Conservation (phyloP, 23 tunicate genomes). For the Aplidium turbinatum region DNA sequence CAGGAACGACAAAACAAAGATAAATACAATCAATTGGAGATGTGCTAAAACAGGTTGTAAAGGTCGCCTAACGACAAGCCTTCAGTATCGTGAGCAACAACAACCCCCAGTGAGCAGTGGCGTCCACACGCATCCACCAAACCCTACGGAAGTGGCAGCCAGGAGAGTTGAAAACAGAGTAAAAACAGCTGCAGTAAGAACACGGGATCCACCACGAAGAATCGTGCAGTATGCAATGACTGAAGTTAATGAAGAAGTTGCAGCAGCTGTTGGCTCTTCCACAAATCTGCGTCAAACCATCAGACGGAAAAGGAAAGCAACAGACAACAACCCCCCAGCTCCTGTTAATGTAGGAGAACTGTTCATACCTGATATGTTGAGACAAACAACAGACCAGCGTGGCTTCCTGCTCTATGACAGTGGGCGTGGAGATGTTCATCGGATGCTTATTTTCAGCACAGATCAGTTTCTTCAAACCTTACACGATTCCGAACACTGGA, state of each 20-base stretch:
- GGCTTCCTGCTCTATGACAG: slow-evolving; percentile 6
- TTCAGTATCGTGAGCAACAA: not conserved
- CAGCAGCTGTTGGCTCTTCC: slow-evolving; percentile 12
- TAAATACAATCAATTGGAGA: no score
- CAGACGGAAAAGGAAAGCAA: slow-evolving; percentile 18
- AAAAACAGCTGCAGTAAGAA: slow-evolving; percentile 18
- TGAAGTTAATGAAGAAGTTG: slow-evolving; percentile 6
- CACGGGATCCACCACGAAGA: not conserved
- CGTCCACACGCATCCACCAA: not conserved
- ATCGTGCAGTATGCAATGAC: not conserved
- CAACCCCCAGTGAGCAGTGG: not conserved
- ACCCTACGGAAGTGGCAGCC: slow-evolving; percentile 4
- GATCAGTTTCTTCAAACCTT: slow-evolving; percentile 2
- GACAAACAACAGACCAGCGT: slow-evolving; percentile 16
- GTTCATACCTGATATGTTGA: not conserved
- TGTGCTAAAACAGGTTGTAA: slow-evolving; percentile 11
- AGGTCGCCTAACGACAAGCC: not conserved
- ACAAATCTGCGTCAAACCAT: not conserved
- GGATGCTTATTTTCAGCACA: slow-evolving; percentile 16
- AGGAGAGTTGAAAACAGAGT: slow-evolving; percentile 1
- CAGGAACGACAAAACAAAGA: slow-evolving; percentile 6
- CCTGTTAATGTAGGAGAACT: not conserved
- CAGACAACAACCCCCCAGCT: not conserved
- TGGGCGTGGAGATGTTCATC: slow-evolving; percentile 6
- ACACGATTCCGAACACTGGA: not conserved